Base-by-base conservation (phyloP, 2,888 invertebrate genomes). In the Sphaerophoria rueppellii region DNA sequence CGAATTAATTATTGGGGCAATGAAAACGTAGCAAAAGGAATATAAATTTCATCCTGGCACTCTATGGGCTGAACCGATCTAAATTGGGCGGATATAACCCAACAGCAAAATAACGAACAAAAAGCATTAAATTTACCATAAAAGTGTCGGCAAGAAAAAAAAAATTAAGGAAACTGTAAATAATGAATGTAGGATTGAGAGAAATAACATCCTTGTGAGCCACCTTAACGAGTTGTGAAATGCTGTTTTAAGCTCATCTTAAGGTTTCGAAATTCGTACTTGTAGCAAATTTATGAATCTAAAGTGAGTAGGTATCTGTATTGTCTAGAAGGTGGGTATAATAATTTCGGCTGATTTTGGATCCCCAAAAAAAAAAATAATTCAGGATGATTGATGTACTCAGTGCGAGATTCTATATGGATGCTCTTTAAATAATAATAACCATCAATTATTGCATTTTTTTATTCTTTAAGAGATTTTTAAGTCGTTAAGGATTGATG, bases 1-100 rank as follows among this genome's bases (percentile, higher is more conserved):
- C 12, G 73, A 82, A 82, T 82, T 74, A 74, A 82, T 82, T 60
- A 43, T 60, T 40, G 43, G 43, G 40, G 16, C 24, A 5, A 7
- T n/a, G 24, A 11, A 6, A 50, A 63, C 52, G 55, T 14, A 55
- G 9, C 52, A 32, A 55, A 50, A 55, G n/a, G 32, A 55, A 74
- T 35, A 79, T 80, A 43, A 61, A 74, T 74, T 50, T 35, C 4
- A 48, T 24, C 50, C 3, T 11, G 37, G 34, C 24, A 48, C 11
- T 7, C 2, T 46, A 43, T 54, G 73, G 32, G 7, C 35, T 14
- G n/a, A 43, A 48, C 32, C 37, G 1, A 48, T n/a, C n/a, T 4
- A 40, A 65, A 65, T 50, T 35, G 58, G 63, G 61, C 65, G 72
- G 58, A 58, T 58, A 35, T 67, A 50, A n/a, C 7, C 48, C 63